Evolutionary conservation across 2,888 invertebrate species (phyloP).

Genomic region (Latrodectus hesperus): DNA sequence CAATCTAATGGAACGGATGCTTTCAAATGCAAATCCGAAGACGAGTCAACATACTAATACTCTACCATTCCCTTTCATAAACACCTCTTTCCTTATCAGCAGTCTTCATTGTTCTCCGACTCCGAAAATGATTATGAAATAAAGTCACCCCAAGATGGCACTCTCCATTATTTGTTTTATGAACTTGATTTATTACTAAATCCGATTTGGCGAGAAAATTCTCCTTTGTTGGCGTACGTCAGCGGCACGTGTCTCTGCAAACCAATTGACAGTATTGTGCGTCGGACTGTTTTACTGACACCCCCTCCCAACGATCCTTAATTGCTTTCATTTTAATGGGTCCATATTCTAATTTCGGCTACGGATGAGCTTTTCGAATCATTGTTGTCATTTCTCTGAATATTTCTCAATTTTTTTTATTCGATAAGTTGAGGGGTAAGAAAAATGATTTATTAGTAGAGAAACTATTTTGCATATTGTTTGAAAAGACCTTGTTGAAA

Average conservation of each 20-base stretch:
- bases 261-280: conserved; percentile 20
- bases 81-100: not conserved
- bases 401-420: not conserved
- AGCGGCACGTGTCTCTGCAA: conserved; percentile 36
- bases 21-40: conserved; percentile 21
- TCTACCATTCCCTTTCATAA: not conserved
- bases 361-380: not conserved
- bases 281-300: conserved; percentile 25
- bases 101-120: conserved; percentile 29
- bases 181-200: conserved; percentile 57
- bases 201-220: not conserved
- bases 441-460: conserved; percentile 54
- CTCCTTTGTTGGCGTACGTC: conserved; percentile 23
- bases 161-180: conserved; percentile 49
- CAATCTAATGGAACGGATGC: not conserved
- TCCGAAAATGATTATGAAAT: conserved; percentile 63
- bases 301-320: conserved; percentile 8
- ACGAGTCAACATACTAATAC: not conserved
- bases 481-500: not conserved
- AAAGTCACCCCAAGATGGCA: conserved; percentile 42
- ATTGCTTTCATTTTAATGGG: conserved; percentile 58
- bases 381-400: not conserved
- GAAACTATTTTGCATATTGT: conserved; percentile 29
- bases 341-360: not conserved
- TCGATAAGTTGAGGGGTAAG: not conserved